These are phyloP conservation scores for Dicerorhinus sumatrensis DNA, from an alignment of 2,113 vertebrate genomes.

Conservation along the genomic window DNA sequence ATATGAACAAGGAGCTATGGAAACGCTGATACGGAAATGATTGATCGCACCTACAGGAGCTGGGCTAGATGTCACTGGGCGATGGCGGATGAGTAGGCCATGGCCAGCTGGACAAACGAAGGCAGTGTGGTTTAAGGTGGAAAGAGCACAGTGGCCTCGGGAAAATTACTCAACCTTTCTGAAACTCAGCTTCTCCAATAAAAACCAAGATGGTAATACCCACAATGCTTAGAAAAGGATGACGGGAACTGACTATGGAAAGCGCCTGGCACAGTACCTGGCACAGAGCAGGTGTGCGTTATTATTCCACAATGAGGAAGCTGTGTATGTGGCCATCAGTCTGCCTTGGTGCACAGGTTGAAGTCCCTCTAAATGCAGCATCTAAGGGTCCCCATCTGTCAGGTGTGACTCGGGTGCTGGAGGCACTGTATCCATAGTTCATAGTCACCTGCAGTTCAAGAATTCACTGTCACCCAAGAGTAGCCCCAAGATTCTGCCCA, in stretches of 20 bases:
- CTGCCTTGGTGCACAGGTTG: neutral
- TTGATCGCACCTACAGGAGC: neutral
- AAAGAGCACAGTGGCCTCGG: neutral
- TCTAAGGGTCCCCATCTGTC: neutral
- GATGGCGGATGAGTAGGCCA: accelerated
- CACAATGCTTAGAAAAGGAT: neutral
- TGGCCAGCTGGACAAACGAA: too few species aligned
- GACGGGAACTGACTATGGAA: neutral
- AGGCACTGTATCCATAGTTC: neutral
- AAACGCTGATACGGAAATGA: accelerated
- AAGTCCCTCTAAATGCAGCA: neutral
- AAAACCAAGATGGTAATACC: too few species aligned
- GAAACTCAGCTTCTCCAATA: neutral
- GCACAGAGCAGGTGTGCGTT: accelerated
- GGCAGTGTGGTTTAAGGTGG: neutral
- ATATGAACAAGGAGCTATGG: neutral
- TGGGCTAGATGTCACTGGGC: neutral
- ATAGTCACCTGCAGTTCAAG: neutral
- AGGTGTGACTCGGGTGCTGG: neutral
- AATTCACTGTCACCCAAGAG: accelerated
- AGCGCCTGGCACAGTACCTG: neutral
- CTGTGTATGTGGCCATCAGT: neutral
- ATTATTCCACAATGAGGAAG: accelerated
- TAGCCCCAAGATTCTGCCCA: neutral
- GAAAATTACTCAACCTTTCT: neutral